Evolutionary conservation across 2,797 vertebrate genomes (phyloP).

Genomic region (Meda fulgida): DNA sequence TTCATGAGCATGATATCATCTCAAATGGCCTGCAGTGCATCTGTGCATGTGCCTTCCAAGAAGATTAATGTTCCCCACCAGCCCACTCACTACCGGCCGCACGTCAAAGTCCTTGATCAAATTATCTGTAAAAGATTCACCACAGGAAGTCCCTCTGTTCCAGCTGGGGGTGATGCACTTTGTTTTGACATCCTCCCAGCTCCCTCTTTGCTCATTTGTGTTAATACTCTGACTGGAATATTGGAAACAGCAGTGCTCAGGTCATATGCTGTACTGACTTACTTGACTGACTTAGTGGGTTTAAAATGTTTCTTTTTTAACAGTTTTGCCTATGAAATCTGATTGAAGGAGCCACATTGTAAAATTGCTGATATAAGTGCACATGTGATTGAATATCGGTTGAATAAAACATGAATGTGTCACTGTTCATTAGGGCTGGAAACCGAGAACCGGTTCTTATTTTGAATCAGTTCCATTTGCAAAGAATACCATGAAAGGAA

Average conservation of each 20-base stretch:
- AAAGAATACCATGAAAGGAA: not conserved
- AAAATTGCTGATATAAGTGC: not conserved
- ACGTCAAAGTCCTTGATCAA: constrained; percentile 44
- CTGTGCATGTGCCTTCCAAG: constrained; percentile 42
- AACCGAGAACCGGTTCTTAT: not conserved
- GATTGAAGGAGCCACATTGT: not conserved
- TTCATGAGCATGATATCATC: constrained; percentile 41
- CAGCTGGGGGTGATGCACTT: constrained; percentile 35
- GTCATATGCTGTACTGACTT: not conserved
- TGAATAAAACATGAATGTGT: too few species aligned
- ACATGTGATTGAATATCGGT: not conserved
- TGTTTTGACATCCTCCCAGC: constrained; percentile 12
- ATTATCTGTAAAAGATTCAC: constrained; percentile 43
- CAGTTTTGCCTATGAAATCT: not conserved
- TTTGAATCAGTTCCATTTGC: not conserved
- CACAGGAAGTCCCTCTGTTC: constrained; percentile 36
- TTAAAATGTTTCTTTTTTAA: not conserved
- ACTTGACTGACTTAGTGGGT: not conserved
- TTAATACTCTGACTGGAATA: constrained; percentile 26
- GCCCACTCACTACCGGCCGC: constrained; percentile 30
- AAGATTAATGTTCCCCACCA: constrained; percentile 34
- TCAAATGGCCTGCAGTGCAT: constrained; percentile 19
- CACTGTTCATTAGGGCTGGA: not conserved
- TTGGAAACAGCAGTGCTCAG: constrained; percentile 1
- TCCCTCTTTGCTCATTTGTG: constrained; percentile 20